A percentile compares a stretch with the other conserved stretches of the same genome.
These are phyloP conservation scores for Lucilia sericata DNA, from an alignment of 1,140 invertebrate genomes.

Conservation along the genomic window DNA sequence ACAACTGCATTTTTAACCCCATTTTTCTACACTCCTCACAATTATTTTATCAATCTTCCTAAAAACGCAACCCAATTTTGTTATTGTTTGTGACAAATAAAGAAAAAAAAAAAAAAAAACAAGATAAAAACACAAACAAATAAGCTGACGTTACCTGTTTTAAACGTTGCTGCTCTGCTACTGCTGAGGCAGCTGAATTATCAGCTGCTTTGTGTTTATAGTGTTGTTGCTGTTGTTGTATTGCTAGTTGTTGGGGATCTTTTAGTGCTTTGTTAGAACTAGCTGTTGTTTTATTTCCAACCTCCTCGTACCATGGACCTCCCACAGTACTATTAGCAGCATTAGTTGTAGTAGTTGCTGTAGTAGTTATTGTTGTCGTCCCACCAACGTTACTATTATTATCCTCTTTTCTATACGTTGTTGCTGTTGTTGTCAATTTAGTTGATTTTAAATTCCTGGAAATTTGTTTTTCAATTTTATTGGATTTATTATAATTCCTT, in stretches of 20 bases:
- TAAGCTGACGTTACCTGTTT: slow-evolving; percentile 35
- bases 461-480: slow-evolving; percentile 19
- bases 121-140: slow-evolving; percentile 19
- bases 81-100: background rate
- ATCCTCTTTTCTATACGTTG: background rate
- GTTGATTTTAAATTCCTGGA: slow-evolving; percentile 36
- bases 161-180: slow-evolving; percentile 18
- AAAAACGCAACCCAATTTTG: slow-evolving; percentile 13
- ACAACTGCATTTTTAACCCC: background rate
- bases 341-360: background rate
- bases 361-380: background rate
- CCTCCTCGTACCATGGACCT: background rate
- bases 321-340: background rate
- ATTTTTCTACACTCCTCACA: too few relatives aligned
- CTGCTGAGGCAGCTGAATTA: background rate
- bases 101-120: background rate
- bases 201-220: slow-evolving; percentile 11
- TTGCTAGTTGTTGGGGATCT: background rate
- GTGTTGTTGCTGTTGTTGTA: background rate
- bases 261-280: slow-evolving; percentile 13
- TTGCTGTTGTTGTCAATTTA: slow-evolving; percentile 24
- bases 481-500: slow-evolving; percentile 40
- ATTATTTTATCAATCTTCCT: background rate
- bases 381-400: background rate
- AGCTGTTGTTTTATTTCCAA: background rate